Percentiles rank a stretch among this genome's conserved stretches.
These are phyloP conservation scores for Hippopotamyrus pictus DNA, from an alignment of 2,797 vertebrate species.

Conservation along the genomic window DNA sequence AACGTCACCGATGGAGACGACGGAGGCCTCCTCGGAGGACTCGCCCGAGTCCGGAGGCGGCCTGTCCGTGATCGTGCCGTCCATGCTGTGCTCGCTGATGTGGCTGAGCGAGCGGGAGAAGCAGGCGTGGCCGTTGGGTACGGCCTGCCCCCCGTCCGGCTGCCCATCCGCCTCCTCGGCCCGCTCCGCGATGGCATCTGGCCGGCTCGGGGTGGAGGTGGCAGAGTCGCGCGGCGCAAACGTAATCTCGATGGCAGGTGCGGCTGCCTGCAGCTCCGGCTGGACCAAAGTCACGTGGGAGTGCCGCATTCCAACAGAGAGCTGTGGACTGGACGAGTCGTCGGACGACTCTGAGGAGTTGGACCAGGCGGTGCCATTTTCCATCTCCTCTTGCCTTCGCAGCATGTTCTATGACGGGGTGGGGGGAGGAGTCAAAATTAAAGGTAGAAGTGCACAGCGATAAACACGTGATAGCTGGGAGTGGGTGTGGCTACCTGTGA, in stretches of 20 bases:
- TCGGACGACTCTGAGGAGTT: conserved; percentile 91
- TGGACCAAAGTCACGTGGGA: conserved; percentile 70
- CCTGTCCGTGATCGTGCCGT: conserved; percentile 54
- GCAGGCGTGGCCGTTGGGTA: conserved; percentile 63
- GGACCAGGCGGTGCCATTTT: conserved; percentile 87
- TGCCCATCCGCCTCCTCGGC: conserved; percentile 40
- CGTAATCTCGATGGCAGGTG: conserved; percentile 71
- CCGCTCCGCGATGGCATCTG: conserved; percentile 41
- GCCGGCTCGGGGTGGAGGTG: conserved; percentile 42
- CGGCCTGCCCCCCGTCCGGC: conserved; percentile 35
- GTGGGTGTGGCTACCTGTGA: not conserved
- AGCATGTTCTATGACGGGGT: conserved; percentile 77
- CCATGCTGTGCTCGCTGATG: conserved; percentile 84
- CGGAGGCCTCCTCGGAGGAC: conserved; percentile 39
- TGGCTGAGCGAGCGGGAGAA: conserved; percentile 85
- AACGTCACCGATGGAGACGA: conserved; percentile 44
- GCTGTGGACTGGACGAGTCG: conserved; percentile 86
- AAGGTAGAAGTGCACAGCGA: not conserved
- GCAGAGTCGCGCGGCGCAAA: conserved; percentile 67
- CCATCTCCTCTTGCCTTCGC: conserved; percentile 77
- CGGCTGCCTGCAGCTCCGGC: conserved; percentile 63
- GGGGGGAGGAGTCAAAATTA: not conserved
- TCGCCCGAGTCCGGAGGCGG: conserved; percentile 39
- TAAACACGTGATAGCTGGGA: not conserved
- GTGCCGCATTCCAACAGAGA: conserved; percentile 66